Percentiles rank a stretch among this genome's conserved stretches.
These are phyloP conservation scores for Peromyscus maniculatus DNA, from an alignment of 2,113 vertebrate genomes.

Conservation along the genomic window DNA sequence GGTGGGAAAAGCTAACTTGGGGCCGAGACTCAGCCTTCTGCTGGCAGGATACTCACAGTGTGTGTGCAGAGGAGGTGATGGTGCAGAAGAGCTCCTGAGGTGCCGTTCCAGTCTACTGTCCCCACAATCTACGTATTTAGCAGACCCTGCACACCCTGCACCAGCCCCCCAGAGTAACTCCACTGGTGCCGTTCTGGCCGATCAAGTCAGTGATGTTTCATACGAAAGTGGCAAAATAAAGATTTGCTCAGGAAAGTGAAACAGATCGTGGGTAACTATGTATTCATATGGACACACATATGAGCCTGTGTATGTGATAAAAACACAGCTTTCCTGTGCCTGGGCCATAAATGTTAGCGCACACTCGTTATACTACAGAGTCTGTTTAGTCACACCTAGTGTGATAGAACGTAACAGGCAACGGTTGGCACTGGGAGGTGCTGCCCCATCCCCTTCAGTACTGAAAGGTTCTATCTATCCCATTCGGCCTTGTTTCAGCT, in stretches of 20 bases:
- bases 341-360: background rate
- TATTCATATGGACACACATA: background rate
- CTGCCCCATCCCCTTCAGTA: background rate
- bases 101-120: slow-evolving; percentile 84
- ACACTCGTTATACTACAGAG: background rate
- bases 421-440: background rate
- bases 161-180: slow-evolving; percentile 78
- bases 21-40: slow-evolving; percentile 67
- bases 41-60: slow-evolving; percentile 65
- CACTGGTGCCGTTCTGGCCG: slow-evolving; percentile 79
- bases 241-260: slow-evolving; percentile 83
- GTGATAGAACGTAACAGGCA: background rate
- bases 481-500: background rate
- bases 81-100: slow-evolving; percentile 82
- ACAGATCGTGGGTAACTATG: slow-evolving; percentile 76
- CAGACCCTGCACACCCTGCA: slow-evolving; percentile 80
- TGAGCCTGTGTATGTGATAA: background rate
- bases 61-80: slow-evolving; percentile 77
- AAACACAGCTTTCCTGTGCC: background rate
- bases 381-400: background rate
- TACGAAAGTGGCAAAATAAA: slow-evolving; percentile 78
- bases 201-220: slow-evolving; percentile 82
- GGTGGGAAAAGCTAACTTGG: slow-evolving; percentile 69
- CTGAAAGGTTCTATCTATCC: background rate
- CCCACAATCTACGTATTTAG: slow-evolving; percentile 85